Conservation (phyloP, 2,113 vertebrate species). For the Atractosteus spatula region DNA sequence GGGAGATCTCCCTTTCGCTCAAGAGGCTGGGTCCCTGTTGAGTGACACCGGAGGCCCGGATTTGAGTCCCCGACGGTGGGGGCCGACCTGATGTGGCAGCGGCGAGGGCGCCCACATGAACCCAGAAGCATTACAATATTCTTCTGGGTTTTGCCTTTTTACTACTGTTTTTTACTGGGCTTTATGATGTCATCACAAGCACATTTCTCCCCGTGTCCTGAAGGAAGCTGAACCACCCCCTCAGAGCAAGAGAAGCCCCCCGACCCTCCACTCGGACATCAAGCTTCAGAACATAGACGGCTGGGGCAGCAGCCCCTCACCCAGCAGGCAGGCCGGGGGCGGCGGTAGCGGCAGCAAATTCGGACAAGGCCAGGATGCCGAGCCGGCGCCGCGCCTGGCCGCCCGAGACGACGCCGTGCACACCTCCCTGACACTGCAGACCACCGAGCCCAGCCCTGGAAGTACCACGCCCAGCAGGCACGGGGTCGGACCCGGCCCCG, state of each 20-base stretch:
- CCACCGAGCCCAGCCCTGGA: slow-evolving; percentile 28
- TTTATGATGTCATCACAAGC: too few species aligned
- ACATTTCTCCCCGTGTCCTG: too few species aligned
- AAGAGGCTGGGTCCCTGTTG: too few species aligned
- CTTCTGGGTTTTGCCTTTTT: too few species aligned
- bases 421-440: slow-evolving; percentile 60
- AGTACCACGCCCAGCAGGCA: slow-evolving; percentile 51
- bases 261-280: slow-evolving; percentile 49
- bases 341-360: slow-evolving; percentile 24
- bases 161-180: too few species aligned
- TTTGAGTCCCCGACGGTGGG: too few species aligned
- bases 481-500: slow-evolving; percentile 59
- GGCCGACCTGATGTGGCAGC: too few species aligned
- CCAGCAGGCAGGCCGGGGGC: neutral
- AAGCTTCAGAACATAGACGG: slow-evolving; percentile 58
- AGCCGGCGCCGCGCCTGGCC: slow-evolving; percentile 28
- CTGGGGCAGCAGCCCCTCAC: slow-evolving; percentile 38
- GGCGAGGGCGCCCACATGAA: too few species aligned
- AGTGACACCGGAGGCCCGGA: too few species aligned
- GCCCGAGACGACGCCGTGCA: slow-evolving; percentile 45
- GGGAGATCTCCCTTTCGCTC: too few species aligned
- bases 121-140: too few species aligned
- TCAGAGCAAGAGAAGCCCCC: slow-evolving; percentile 47
- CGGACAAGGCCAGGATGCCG: slow-evolving; percentile 45
- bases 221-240: too few species aligned